Percentiles rank a stretch among this genome's conserved stretches.
Conservation (phyloP, 2,797 vertebrate genomes). For the Chaunax sp. region DNA sequence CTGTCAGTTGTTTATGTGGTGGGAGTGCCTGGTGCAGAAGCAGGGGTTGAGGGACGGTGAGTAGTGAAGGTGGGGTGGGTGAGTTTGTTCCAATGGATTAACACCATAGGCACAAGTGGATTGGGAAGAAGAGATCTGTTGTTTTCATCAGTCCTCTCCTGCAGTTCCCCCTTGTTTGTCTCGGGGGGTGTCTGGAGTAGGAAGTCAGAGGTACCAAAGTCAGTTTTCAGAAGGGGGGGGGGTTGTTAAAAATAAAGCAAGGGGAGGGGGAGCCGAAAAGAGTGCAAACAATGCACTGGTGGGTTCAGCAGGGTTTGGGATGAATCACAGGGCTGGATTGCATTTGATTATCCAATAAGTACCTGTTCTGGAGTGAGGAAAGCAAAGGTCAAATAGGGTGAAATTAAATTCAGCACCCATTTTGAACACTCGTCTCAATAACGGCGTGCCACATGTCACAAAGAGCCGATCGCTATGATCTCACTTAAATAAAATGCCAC, state of each 20-base stretch:
- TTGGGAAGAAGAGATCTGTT: constrained; percentile 79
- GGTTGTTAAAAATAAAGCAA: constrained; percentile 36
- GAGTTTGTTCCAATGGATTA: constrained; percentile 74
- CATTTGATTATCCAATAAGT: constrained; percentile 37
- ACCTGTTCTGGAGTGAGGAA: constrained; percentile 19
- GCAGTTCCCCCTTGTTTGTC: constrained; percentile 41
- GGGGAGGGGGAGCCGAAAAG: constrained; percentile 28
- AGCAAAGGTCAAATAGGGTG: neutral
- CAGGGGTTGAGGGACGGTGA: constrained; percentile 37
- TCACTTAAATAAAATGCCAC: constrained; percentile 52
- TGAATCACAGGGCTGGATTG: constrained; percentile 26
- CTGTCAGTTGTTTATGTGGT: constrained; percentile 69
- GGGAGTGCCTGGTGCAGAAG: constrained; percentile 52
- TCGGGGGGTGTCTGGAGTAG: constrained; percentile 1
- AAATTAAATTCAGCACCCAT: constrained; percentile 9
- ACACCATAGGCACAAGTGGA: constrained; percentile 82
- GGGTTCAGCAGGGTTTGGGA: constrained; percentile 32
- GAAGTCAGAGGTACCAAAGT: constrained; percentile 31
- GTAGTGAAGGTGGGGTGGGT: neutral
- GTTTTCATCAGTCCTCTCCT: constrained; percentile 76
- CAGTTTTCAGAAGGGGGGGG: constrained; percentile 35
- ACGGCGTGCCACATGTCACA: constrained; percentile 24
- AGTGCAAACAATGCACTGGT: constrained; percentile 22
- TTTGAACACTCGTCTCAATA: constrained; percentile 32
- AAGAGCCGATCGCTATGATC: constrained; percentile 53